Conservation (phyloP, 2,797 vertebrate genomes). For the Hemitrygon akajei region DNA sequence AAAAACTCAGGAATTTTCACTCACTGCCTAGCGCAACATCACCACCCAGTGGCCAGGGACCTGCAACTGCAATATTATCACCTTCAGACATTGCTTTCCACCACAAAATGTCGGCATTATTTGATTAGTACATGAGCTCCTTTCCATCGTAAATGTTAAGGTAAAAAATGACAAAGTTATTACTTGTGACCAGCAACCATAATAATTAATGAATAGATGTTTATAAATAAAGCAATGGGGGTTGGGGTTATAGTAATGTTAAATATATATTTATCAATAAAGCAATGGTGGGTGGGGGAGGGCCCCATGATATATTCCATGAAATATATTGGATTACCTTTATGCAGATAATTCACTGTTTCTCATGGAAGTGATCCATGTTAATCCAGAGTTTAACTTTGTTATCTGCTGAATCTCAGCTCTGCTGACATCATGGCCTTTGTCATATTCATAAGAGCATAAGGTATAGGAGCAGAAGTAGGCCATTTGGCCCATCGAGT, state of each 20-base stretch:
- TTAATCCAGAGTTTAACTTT: background rate
- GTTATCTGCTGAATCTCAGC: background rate
- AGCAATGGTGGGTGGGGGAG: background rate
- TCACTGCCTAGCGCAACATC: background rate
- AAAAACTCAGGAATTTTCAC: background rate
- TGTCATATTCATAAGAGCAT: background rate
- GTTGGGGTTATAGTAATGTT: too few species aligned
- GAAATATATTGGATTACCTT: background rate
- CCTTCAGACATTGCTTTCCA: background rate
- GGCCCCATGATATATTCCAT: too few species aligned
- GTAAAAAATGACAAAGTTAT: background rate
- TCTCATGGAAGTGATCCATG: background rate
- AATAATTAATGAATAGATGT: background rate
- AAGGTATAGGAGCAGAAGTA: too few species aligned
- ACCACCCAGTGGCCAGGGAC: background rate
- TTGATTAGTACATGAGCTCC: background rate
- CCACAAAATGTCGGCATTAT: background rate
- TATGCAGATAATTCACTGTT: too few species aligned
- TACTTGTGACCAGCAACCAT: background rate
- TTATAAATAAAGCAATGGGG: background rate
- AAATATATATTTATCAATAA: background rate
- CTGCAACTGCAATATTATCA: background rate
- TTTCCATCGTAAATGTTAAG: background rate
- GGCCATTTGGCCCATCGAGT: too few species aligned
- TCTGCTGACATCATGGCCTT: background rate